Evolutionary conservation across 2,888 invertebrate species (phyloP), one percentile per base, ranked within the genome.

Genomic region (Autographa pulchrina): DNA sequence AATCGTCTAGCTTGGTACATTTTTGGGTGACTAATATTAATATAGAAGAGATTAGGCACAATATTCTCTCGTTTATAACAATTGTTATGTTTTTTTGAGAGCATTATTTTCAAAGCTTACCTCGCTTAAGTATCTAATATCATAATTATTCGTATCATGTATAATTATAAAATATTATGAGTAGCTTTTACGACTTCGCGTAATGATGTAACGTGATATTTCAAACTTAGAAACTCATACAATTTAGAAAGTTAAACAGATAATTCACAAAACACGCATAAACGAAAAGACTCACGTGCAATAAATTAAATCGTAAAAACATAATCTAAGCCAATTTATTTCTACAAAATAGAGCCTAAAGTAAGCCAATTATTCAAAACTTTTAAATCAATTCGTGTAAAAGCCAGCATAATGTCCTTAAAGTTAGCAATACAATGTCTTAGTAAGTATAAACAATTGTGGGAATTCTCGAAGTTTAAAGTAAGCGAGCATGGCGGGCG

Each of bases 381-480:
- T 56, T 56, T 54, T 56, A 56, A 56, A 56, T 25, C 54, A 56
- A 20, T 56, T 56, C 25, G 25, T 56, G 20, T 56, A 56, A 56
- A 56, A 56, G 54, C 54, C 54, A 25, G 54, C 20, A 48, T 7
- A 56, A 56, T 56, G 20, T 56, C 54, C 25, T 56, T 20, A 20
- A 20, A 56, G 20, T 56, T 56, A 25, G 11, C 54, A 56, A 56
- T 56, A 56, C 20, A 56, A 25, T 56, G 54, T 11, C 54, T 56
- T 18, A 54, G 54, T 56, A 58, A 66, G 63, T 65, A 65, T 77
- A 80, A 80, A 72, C 77, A 77, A 60, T 77, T 77, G 67, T 63
- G 43, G 60, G 65, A 77, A 61, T 68, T 65, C 20, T 31, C 72
- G 31, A 77, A 77, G 81, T 77, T 77, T 77, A 63, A 77, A 77